Conservation (phyloP, 2,797 vertebrate species). For the Chrosomus eos region DNA sequence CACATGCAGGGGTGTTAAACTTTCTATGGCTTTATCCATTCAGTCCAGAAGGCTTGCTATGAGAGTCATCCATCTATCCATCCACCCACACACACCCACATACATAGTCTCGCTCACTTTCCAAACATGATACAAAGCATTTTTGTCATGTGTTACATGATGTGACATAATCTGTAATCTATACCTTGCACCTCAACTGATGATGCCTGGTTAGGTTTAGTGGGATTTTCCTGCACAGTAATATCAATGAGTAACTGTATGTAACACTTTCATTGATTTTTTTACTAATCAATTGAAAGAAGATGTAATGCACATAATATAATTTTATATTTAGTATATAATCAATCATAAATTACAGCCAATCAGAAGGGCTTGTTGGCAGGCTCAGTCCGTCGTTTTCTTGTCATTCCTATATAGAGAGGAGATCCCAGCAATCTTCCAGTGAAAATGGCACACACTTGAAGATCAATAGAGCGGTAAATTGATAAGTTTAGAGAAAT, state of each 20-base stretch:
- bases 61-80: slow-evolving; percentile 25
- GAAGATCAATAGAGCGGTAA: slow-evolving; percentile 4
- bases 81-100: neutral
- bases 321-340: neutral
- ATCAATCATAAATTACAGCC: neutral
- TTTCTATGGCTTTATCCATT: slow-evolving; percentile 36
- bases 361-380: neutral
- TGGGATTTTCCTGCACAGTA: neutral
- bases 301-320: neutral
- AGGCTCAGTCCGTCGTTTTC: neutral
- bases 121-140: neutral
- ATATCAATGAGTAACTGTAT: no score
- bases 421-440: slow-evolving; percentile 7
- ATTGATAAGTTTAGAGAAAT: slow-evolving; percentile 1
- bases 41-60: slow-evolving; percentile 44
- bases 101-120: neutral
- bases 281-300: neutral
- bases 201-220: neutral
- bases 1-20: slow-evolving; percentile 48
- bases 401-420: neutral
- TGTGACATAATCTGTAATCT: slow-evolving; percentile 14
- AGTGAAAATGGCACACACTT: neutral
- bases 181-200: neutral
- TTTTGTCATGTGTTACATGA: slow-evolving; percentile 15
- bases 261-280: neutral